These are phyloP conservation scores for Psilopogon haemacephalus DNA, from an alignment of 2,113 vertebrate genomes.

Conservation along the genomic window DNA sequence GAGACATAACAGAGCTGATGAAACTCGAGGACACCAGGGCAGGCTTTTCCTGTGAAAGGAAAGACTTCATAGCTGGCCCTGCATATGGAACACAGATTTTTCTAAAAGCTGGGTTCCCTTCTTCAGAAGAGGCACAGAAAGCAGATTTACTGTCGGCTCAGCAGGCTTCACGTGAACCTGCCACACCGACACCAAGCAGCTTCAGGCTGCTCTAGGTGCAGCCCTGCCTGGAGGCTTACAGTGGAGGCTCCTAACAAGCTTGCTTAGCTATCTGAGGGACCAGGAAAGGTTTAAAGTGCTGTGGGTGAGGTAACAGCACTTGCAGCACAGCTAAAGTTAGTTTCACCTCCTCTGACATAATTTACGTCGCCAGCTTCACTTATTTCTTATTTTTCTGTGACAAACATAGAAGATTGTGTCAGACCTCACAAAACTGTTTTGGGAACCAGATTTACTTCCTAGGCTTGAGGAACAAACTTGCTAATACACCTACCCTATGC, in stretches of 20 bases:
- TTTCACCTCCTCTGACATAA: background rate
- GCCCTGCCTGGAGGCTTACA: background rate
- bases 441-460: background rate
- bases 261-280: background rate
- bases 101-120: conserved; percentile 49
- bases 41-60: conserved; percentile 68
- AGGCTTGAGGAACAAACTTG: background rate
- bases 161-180: conserved; percentile 38
- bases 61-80: conserved; percentile 61
- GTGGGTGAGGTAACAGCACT: background rate
- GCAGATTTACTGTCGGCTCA: conserved; percentile 56
- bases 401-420: background rate
- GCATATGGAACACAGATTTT: conserved; percentile 72
- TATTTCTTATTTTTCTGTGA: background rate
- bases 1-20: conserved; percentile 30
- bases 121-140: conserved; percentile 45
- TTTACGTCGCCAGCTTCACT: background rate
- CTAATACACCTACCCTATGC: too few relatives aligned
- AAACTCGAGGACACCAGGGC: conserved; percentile 57
- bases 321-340: background rate
- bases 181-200: conserved; percentile 14
- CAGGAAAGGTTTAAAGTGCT: background rate
- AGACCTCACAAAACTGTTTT: background rate
- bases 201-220: background rate
- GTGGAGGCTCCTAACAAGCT: background rate